Conservation (phyloP, 1,140 invertebrate genomes). For the Hermatobates lingyangjiaoensis region DNA sequence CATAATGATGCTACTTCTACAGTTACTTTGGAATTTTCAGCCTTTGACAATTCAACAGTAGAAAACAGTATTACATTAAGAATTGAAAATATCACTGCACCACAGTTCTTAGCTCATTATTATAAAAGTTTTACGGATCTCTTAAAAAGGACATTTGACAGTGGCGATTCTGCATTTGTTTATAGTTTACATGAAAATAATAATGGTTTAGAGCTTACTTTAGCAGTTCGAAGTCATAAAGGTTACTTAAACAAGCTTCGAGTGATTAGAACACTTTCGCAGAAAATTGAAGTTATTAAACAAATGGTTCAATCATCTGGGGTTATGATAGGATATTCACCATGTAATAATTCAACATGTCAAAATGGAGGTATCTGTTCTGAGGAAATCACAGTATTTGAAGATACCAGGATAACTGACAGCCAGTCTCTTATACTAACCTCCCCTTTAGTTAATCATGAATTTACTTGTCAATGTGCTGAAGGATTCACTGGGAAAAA, state of each 20-base stretch:
- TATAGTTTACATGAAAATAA: constrained; percentile 52
- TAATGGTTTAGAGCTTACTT: constrained; percentile 42
- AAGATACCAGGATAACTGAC: constrained; percentile 48
- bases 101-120: constrained; percentile 49
- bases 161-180: constrained; percentile 41
- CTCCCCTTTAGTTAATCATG: constrained; percentile 52
- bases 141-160: constrained; percentile 39
- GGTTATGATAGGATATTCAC: constrained; percentile 45
- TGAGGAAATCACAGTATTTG: constrained; percentile 45
- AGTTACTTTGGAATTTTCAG: constrained; percentile 59
- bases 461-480: constrained; percentile 58
- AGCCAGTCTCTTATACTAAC: constrained; percentile 60
- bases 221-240: constrained; percentile 34
- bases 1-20: constrained; percentile 68
- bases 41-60: constrained; percentile 60
- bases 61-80: constrained; percentile 62
- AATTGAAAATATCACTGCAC: constrained; percentile 47
- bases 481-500: constrained; percentile 55
- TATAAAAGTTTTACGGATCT: constrained; percentile 53
- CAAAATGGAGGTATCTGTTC: constrained; percentile 58
- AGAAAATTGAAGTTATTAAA: constrained; percentile 39
- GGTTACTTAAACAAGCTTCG: constrained; percentile 38
- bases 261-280: constrained; percentile 37
- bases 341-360: constrained; percentile 46
- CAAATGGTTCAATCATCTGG: constrained; percentile 36